Evolutionary conservation across 2,113 vertebrate genomes (phyloP).

Genomic region (Nothoprocta pentlandii): DNA sequence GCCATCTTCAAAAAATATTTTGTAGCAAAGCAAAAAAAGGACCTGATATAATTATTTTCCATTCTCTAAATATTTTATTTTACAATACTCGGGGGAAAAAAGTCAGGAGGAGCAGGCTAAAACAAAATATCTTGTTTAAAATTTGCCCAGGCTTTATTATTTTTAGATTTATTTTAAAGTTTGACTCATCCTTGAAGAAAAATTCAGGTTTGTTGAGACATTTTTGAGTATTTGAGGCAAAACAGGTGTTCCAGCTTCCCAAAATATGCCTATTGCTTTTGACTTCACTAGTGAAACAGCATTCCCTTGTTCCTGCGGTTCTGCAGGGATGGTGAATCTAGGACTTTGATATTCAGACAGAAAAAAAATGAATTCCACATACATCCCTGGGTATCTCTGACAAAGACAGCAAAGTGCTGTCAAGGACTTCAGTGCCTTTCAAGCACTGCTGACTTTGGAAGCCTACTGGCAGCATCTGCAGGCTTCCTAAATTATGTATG

Average conservation of each 20-base stretch:
- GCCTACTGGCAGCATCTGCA: not conserved
- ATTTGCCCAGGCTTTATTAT: not conserved
- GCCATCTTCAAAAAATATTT: not conserved
- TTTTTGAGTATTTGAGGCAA: not conserved
- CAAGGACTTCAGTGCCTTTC: not conserved
- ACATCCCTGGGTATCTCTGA: not conserved
- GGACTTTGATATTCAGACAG: not conserved
- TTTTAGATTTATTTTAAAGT: not conserved
- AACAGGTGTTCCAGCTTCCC: not conserved
- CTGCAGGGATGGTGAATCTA: not conserved
- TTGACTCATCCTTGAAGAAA: not conserved
- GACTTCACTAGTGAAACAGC: not conserved
- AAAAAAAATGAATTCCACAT: not conserved
- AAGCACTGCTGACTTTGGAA: not conserved
- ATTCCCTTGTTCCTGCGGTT: not conserved
- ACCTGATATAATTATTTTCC: not conserved
- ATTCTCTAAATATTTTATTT: not conserved
- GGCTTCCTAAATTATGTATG: constrained; percentile 42
- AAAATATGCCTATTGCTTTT: not conserved
- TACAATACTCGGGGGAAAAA: rapidly evolving
- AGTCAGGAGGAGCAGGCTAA: not conserved
- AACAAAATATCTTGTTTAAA: not conserved
- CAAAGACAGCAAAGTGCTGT: not conserved
- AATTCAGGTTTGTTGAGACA: not conserved
- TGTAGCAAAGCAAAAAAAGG: not conserved